Percentiles rank a stretch among this genome's conserved stretches.
phyloP scores from a whole-genome alignment of 1,140 invertebrate genomes.

The Apocrypta bakeri region DNA sequence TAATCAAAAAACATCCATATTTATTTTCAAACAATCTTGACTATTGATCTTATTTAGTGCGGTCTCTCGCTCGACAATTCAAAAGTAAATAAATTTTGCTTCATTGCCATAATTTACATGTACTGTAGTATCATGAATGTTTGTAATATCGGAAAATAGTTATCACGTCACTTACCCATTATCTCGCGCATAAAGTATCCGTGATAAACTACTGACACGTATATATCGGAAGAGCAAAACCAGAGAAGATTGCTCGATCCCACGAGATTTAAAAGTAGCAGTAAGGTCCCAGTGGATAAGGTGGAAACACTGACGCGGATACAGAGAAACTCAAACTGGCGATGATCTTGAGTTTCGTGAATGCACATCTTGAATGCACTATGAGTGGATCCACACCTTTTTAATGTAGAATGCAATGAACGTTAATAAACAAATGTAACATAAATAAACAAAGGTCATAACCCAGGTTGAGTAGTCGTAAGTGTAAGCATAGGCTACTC shows the following conservation, averaged over 20 bases:
- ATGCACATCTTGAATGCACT: constrained; percentile 68
- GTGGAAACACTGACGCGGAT: constrained; percentile 75
- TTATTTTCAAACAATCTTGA: neutral
- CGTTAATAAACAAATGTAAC: constrained; percentile 60
- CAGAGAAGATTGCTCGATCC: constrained; percentile 73
- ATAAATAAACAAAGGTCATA: constrained; percentile 69
- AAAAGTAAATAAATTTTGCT: no score
- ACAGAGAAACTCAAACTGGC: constrained; percentile 73
- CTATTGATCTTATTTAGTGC: neutral
- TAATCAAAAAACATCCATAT: neutral
- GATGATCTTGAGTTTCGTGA: constrained; percentile 68
- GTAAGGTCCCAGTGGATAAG: constrained; percentile 75
- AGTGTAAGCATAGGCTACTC: constrained; percentile 70
- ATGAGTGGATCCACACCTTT: constrained; percentile 67
- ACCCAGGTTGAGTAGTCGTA: constrained; percentile 63
- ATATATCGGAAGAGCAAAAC: constrained; percentile 73
- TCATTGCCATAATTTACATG: no score
- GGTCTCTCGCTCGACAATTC: neutral
- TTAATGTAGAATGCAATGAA: constrained; percentile 63
- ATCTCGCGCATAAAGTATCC: constrained; percentile 79
- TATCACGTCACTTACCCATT: constrained; percentile 70
- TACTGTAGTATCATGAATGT: neutral
- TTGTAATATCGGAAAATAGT: neutral
- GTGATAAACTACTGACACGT: constrained; percentile 74
- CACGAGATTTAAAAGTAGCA: constrained; percentile 69